Evolutionary conservation across 2,797 vertebrate species (phyloP).

Genomic region (Hippocampus kuda): DNA sequence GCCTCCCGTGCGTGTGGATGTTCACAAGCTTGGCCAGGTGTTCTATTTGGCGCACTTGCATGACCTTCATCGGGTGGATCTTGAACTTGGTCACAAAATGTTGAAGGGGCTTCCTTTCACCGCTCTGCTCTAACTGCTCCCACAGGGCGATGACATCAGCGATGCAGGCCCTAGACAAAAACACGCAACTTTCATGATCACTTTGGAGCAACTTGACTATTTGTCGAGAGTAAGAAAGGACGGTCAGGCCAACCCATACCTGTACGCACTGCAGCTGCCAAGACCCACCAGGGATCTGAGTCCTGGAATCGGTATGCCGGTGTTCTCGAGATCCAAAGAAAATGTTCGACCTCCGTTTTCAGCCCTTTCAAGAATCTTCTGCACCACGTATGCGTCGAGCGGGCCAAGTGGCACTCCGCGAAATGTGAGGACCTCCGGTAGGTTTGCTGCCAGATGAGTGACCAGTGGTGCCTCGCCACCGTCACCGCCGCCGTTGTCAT

Average conservation of each 20-base stretch:
- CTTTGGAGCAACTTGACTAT: neutral
- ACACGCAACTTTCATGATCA: slow-evolving; percentile 16
- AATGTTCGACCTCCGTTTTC: slow-evolving; percentile 57
- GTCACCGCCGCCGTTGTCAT: slow-evolving; percentile 38
- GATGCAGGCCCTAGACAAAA: slow-evolving; percentile 73
- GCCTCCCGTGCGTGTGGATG: slow-evolving; percentile 65
- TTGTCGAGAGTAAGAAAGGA: neutral
- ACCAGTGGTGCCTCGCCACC: slow-evolving; percentile 15
- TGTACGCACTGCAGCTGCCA: slow-evolving; percentile 70
- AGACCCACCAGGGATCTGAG: slow-evolving; percentile 70
- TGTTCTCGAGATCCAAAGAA: slow-evolving; percentile 73
- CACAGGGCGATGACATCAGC: slow-evolving; percentile 75
- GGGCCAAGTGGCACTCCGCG: slow-evolving; percentile 66
- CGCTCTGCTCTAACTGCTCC: slow-evolving; percentile 68
- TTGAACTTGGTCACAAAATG: slow-evolving; percentile 73
- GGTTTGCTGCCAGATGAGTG: slow-evolving; percentile 57
- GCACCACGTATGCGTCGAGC: slow-evolving; percentile 67
- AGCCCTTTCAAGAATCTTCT: slow-evolving; percentile 56
- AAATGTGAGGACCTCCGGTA: slow-evolving; percentile 71
- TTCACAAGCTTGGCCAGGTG: slow-evolving; percentile 74
- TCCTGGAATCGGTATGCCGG: slow-evolving; percentile 67
- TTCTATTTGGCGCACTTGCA: slow-evolving; percentile 72
- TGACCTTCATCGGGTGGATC: slow-evolving; percentile 78
- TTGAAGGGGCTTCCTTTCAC: slow-evolving; percentile 58
- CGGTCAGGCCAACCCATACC: slow-evolving; percentile 57